Conservation (phyloP, 2,797 vertebrate genomes). For the Coregonus suidteri region DNA sequence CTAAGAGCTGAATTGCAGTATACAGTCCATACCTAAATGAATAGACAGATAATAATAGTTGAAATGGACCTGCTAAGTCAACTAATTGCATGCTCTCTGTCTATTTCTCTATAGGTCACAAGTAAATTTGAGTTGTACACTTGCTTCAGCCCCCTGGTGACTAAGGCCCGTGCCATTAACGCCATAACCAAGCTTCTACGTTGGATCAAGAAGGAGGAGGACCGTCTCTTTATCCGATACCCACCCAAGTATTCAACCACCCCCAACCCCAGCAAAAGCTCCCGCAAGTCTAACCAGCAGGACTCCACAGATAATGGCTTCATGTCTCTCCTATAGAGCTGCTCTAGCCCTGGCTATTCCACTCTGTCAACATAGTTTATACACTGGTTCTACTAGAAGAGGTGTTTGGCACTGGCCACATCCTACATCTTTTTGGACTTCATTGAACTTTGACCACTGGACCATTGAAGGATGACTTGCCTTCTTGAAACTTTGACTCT, state of each 20-base stretch:
- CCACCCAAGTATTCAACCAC: slow-evolving; percentile 92
- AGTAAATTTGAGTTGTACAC: slow-evolving; percentile 93
- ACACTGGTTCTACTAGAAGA: slow-evolving; percentile 50
- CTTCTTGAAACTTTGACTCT: slow-evolving; percentile 26
- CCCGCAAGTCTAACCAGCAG: slow-evolving; percentile 70
- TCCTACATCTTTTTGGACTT: slow-evolving; percentile 46
- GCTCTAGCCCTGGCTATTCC: background rate
- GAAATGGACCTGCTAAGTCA: background rate
- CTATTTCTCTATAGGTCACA: slow-evolving; percentile 78
- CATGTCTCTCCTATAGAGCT: slow-evolving; percentile 70
- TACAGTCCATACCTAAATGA: too few species aligned
- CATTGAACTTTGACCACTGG: slow-evolving; percentile 54
- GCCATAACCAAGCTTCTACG: slow-evolving; percentile 93
- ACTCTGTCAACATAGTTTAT: slow-evolving; percentile 52
- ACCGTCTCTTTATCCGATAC: slow-evolving; percentile 91
- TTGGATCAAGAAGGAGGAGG: slow-evolving; percentile 97
- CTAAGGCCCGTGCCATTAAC: slow-evolving; percentile 90
- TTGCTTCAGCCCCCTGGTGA: slow-evolving; percentile 93
- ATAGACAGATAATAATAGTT: background rate
- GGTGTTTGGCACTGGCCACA: slow-evolving; percentile 34
- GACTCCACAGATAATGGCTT: slow-evolving; percentile 78
- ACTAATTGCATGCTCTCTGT: background rate
- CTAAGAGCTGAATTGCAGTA: too few species aligned
- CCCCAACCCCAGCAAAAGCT: slow-evolving; percentile 80
- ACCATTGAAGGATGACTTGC: slow-evolving; percentile 59